These are phyloP conservation scores for Julus scanicus DNA, from an alignment of 2,888 invertebrate genomes.

Conservation along the genomic window DNA sequence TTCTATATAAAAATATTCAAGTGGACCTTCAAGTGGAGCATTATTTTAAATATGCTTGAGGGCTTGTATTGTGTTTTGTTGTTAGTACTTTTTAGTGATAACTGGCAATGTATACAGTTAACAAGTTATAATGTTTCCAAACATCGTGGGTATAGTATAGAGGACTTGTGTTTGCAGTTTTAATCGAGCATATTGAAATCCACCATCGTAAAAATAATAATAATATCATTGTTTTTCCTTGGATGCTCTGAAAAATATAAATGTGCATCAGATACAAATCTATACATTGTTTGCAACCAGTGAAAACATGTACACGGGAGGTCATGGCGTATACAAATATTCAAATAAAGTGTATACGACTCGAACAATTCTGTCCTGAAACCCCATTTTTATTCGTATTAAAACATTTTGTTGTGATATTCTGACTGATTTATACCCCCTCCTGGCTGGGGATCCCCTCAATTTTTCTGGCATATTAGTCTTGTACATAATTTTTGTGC, in stretches of 20 bases:
- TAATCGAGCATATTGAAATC: neutral
- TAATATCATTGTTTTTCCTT: neutral
- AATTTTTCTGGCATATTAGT: neutral
- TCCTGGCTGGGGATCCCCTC: neutral
- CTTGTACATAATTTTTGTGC: neutral
- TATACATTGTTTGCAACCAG: neutral
- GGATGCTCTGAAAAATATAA: neutral
- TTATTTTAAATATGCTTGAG: too few relatives aligned
- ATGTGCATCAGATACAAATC: neutral
- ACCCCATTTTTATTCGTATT: neutral
- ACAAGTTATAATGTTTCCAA: too few relatives aligned
- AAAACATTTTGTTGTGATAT: neutral
- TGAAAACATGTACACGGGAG: neutral
- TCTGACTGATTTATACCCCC: constrained; percentile 9
- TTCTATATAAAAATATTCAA: too few relatives aligned
- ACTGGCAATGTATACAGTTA: too few relatives aligned
- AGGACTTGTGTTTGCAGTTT: neutral
- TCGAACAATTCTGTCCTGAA: neutral
- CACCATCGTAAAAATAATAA: neutral
- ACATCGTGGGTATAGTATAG: too few relatives aligned
- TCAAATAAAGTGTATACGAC: neutral
- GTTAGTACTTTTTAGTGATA: too few relatives aligned
- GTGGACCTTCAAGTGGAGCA: too few relatives aligned
- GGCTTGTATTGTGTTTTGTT: too few relatives aligned
- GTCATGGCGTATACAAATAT: neutral